Evolutionary conservation across 1,140 invertebrate species (phyloP).

Genomic region (Anthonomus grandis): DNA sequence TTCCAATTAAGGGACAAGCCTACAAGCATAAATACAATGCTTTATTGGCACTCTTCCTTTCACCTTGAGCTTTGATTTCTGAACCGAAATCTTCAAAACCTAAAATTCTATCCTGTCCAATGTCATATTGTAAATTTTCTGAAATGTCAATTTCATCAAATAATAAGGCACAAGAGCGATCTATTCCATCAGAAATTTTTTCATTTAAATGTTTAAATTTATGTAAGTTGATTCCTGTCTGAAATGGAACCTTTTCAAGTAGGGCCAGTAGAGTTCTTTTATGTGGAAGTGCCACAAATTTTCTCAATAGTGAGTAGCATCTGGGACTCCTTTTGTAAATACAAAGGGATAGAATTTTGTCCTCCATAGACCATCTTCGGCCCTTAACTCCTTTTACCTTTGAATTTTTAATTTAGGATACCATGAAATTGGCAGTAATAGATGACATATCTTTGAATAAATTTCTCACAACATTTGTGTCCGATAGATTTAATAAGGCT

Average conservation of each 20-base stretch:
- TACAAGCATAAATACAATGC: slow-evolving; percentile 17
- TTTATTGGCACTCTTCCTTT: slow-evolving; percentile 10
- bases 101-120: background rate
- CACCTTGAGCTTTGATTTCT: background rate
- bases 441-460: slow-evolving; percentile 1
- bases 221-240: slow-evolving; percentile 10
- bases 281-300: slow-evolving; percentile 6
- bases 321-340: slow-evolving; percentile 8
- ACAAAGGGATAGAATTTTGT: slow-evolving; percentile 9
- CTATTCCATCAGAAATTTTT: background rate
- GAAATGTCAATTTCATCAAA: slow-evolving; percentile 22
- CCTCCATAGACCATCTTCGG: slow-evolving; percentile 6
- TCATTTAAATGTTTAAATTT: slow-evolving; percentile 10
- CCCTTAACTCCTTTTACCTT: background rate
- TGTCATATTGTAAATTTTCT: slow-evolving; percentile 18
- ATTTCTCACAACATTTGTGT: background rate
- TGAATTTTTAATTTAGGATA: slow-evolving; percentile 1
- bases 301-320: slow-evolving; percentile 6
- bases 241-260: slow-evolving; percentile 2
- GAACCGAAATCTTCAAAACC: slow-evolving; percentile 13
- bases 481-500: slow-evolving; percentile 1
- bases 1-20: slow-evolving; percentile 13
- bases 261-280: slow-evolving; percentile 2
- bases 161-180: slow-evolving; percentile 15
- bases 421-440: slow-evolving; percentile 7